Base-by-base conservation (phyloP, 2,113 vertebrate genomes). In the Alethe castanea region DNA sequence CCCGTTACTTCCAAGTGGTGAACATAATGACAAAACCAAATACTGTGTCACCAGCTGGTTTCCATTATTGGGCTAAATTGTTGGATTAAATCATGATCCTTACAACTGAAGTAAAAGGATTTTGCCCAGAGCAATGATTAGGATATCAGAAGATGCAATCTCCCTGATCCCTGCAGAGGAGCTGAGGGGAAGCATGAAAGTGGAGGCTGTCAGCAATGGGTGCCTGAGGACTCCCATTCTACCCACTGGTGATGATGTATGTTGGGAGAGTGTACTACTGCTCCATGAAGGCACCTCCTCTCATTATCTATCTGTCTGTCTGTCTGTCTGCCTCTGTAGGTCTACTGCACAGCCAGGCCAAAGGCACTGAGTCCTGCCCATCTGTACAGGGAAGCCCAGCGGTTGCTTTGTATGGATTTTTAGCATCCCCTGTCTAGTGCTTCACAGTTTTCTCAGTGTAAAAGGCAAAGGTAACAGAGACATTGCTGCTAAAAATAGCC, bases 1-100 rank as follows among this genome's bases (percentile, higher is more conserved):
- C 56, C 76, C 0, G 2, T 92, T 90, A 44, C 86, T 93, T 92
- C 48, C 60, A 76, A 92, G 64, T 53, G 11, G 54, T 69, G 48
- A 83, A 33, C 70, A 38, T 42, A 88, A 83, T 67, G 60, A 81
- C 74, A 81, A 94, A 95, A 95, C 45, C 60, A 96, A 95, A 86
- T 48, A 90, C 9, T 74, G 40, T 56, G 28, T 48, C 85, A 72
- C 40, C 13, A 24, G 29, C 76, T 28, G n/a, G 69, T 86, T 93
- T 93, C 60, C 61, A 64, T 81, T 86, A 78, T 33, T 83, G 56
- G 7, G 17, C 40, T 64, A 70, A 94, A 70, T 62, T 62, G 60
- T 38, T 73, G 76, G 76, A 86, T 93, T 83, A 90, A 59, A 56
- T 52, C 40, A 60, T 56, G 85, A 88, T 81, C 69, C 48, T 61